Percentiles rank a stretch among this genome's conserved stretches.
Evolutionary conservation across 2,888 invertebrate genomes (phyloP).

Genomic region (Odontocerum albicorne): DNA sequence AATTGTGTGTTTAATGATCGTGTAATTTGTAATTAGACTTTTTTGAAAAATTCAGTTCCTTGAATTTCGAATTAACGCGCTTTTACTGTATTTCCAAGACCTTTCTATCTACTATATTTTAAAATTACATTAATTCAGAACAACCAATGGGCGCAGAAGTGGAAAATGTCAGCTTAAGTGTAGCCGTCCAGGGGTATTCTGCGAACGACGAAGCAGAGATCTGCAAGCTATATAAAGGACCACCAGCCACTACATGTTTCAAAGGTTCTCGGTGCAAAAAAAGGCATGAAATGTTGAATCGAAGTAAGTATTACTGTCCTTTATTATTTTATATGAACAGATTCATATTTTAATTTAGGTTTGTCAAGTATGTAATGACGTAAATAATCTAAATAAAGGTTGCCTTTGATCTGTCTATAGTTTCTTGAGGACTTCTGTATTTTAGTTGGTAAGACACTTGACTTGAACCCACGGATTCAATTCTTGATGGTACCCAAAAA

Average conservation of each 20-base stretch:
- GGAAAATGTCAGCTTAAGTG: slow-evolving; percentile 8
- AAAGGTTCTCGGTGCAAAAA: slow-evolving; percentile 51
- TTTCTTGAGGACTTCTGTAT: neutral
- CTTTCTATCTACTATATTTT: neutral
- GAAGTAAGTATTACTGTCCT: slow-evolving; percentile 42
- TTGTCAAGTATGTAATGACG: neutral
- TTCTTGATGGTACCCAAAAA: neutral
- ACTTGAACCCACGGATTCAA: neutral
- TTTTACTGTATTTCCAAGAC: neutral
- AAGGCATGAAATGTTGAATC: slow-evolving; percentile 49
- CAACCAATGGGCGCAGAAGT: slow-evolving; percentile 21
- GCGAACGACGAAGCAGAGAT: slow-evolving; percentile 53
- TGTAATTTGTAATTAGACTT: too few species aligned
- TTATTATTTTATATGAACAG: neutral
- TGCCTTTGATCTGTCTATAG: neutral
- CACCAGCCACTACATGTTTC: slow-evolving; percentile 50
- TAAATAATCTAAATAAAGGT: neutral
- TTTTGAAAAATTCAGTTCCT: too few species aligned
- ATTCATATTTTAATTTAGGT: neutral
- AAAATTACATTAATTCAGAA: neutral
- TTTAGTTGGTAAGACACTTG: neutral
- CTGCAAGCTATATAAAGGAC: slow-evolving; percentile 54
- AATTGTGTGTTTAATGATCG: neutral
- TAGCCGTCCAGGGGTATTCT: slow-evolving; percentile 22
- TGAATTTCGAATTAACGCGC: too few species aligned